Evolutionary conservation across 2,888 invertebrate species (phyloP).

Genomic region (Synanthedon myopaeformis): DNA sequence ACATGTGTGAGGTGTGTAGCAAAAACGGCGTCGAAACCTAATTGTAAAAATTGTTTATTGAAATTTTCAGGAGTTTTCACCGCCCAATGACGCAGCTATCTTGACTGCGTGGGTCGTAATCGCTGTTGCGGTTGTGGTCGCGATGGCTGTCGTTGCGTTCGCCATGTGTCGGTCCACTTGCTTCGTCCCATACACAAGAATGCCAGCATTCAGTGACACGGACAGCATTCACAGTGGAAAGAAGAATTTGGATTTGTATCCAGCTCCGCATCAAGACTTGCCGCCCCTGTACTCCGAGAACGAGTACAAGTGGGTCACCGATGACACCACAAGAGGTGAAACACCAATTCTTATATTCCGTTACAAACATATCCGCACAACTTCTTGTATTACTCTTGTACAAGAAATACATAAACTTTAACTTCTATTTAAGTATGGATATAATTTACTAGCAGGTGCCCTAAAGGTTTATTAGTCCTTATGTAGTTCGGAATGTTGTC

Average conservation of each 20-base stretch:
- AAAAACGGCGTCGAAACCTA: too few relatives aligned
- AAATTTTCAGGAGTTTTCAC: slow-evolving; percentile 43
- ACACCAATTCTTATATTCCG: not conserved
- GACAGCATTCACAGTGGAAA: slow-evolving; percentile 47
- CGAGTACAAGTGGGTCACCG: slow-evolving; percentile 46
- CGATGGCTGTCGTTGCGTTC: slow-evolving; percentile 43
- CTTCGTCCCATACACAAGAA: slow-evolving; percentile 52
- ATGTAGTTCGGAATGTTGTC: too few relatives aligned
- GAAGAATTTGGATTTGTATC: slow-evolving; percentile 49
- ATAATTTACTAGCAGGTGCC: too few relatives aligned
- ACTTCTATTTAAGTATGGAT: too few relatives aligned
- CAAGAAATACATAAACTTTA: not conserved
- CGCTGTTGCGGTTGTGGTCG: slow-evolving; percentile 36
- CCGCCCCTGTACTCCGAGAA: slow-evolving; percentile 51
- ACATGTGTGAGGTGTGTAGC: too few relatives aligned
- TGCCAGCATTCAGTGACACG: slow-evolving; percentile 39
- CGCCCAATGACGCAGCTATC: slow-evolving; percentile 33
- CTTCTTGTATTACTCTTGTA: not conserved
- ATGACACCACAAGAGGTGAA: slow-evolving; percentile 37
- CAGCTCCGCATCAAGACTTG: slow-evolving; percentile 61
- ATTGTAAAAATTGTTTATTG: too few relatives aligned
- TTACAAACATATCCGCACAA: too few relatives aligned
- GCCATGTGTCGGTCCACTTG: slow-evolving; percentile 56
- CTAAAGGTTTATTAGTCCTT: too few relatives aligned
- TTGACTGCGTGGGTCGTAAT: slow-evolving; percentile 48